A percentile compares a stretch with the other conserved stretches of the same genome.
phyloP scores from a whole-genome alignment of 2,113 vertebrate species.

The Microcebus ravelobensis region DNA sequence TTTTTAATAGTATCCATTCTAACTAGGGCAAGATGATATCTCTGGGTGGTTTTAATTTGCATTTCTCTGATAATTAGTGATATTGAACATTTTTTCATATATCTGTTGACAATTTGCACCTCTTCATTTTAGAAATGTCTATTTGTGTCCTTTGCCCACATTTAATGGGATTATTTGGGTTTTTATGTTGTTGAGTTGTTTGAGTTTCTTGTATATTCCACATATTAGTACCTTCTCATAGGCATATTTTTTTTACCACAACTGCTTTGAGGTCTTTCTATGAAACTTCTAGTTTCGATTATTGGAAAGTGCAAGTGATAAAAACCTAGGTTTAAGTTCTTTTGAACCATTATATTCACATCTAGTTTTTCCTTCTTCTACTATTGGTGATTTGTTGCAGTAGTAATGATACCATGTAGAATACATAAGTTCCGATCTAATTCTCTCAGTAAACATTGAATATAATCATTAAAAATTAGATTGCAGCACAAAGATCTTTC shows the following conservation, averaged over 20 bases:
- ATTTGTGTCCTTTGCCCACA: no score
- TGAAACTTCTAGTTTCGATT: background rate
- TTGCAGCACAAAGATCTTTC: background rate
- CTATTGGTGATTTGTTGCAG: background rate
- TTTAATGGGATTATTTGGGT: no score
- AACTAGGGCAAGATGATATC: no score
- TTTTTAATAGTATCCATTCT: no score
- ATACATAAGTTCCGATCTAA: background rate
- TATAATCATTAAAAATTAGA: background rate
- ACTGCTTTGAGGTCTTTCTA: background rate
- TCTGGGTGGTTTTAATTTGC: no score
- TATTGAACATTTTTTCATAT: no score
- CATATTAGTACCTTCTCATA: background rate
- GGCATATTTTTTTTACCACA: background rate
- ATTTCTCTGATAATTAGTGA: no score
- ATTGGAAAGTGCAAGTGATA: background rate
- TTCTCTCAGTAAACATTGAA: background rate
- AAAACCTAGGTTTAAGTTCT: background rate
- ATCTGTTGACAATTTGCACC: no score
- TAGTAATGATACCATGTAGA: background rate
- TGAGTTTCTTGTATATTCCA: no score
- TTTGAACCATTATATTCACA: background rate
- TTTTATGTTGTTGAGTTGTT: no score
- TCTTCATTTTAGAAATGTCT: no score
- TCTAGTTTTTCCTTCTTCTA: background rate